phyloP scores from a whole-genome alignment of 2,888 invertebrate genomes.

The Acrocyrtus sp. region DNA sequence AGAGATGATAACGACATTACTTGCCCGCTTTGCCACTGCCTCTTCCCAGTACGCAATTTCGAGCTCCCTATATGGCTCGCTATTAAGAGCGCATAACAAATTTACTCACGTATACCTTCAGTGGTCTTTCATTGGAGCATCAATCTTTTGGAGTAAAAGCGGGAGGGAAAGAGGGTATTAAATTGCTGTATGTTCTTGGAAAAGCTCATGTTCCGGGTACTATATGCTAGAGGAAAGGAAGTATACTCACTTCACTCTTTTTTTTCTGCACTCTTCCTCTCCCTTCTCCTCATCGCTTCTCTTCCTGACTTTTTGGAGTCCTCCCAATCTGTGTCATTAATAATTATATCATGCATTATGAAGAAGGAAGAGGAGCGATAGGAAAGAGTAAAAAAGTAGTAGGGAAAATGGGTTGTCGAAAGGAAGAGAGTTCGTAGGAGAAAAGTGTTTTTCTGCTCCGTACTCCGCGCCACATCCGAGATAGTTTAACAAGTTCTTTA shows the following conservation, averaged over 20 bases:
- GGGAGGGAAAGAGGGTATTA: constrained; percentile 30
- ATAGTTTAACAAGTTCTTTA: no score
- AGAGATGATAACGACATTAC: not conserved
- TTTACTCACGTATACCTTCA: constrained; percentile 26
- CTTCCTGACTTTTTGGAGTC: constrained; percentile 9
- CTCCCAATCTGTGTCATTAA: constrained; percentile 45
- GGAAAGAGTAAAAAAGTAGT: not conserved
- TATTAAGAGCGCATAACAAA: not conserved
- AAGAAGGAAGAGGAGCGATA: not conserved
- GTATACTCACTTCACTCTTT: no score
- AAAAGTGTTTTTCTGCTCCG: no score
- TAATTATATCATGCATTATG: constrained; percentile 39
- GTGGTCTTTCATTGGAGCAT: constrained; percentile 13
- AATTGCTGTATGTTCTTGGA: constrained; percentile 28
- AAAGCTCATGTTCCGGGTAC: no score
- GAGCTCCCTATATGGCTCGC: no score
- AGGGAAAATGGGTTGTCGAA: not conserved
- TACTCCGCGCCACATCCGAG: no score
- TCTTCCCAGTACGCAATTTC: constrained; percentile 3
- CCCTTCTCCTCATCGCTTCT: constrained; percentile 10
- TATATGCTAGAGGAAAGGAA: no score
- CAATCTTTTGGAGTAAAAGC: not conserved
- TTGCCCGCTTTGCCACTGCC: not conserved
- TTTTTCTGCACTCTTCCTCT: not conserved
- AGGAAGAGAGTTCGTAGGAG: constrained; percentile 7